Evolutionary conservation across 2,888 invertebrate species (phyloP), one percentile per base, ranked within the genome.

Genomic region (Drosophila leonis): DNA sequence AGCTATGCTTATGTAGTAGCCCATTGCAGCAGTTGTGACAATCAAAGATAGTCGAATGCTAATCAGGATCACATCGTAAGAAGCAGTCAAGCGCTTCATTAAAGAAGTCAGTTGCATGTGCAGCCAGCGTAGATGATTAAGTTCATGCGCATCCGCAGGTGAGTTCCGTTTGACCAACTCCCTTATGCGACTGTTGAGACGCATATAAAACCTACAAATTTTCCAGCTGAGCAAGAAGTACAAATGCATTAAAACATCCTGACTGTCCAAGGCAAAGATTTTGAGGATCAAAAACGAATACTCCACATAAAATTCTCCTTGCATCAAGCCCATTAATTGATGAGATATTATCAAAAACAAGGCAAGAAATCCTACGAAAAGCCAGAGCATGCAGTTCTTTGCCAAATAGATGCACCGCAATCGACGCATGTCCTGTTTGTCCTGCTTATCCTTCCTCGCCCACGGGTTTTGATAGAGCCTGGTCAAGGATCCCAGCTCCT

Each of bases 141-240:
- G 35, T 10, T 80, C 64, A 52, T 63, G 35, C 3, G 55, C 35
- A 27, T 35, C n/a, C 37, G 10, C 39, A 12, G 55, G 35, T 0
- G 37, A 46, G 12, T 39, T 57, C 1, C n/a, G 18, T 0, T 20
- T 0, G 1, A 68, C 0, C 57, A 74, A 29, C 18, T 61, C 18
- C 0, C 0, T 3, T 0, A 80, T 2, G 3, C 67, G 73, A 6
- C 27, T 12, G 13, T 80, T 80, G 7, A 80, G 35, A 2, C 54
- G 27, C 42, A 35, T 13, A 10, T 54, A 65, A 0, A 44, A 10
- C 0, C 48, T 42, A n/a, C 70, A 71, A 31, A 71, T 65, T 27
- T 44, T 63, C 57, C 65, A 74, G 29, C 37, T 71, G 55, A 70
- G 12, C 33, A 74, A 39, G 13, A 79, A 79, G 20, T 77, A 52